phyloP scores from a whole-genome alignment of 2,797 vertebrate genomes.

The Danionella dracula region DNA sequence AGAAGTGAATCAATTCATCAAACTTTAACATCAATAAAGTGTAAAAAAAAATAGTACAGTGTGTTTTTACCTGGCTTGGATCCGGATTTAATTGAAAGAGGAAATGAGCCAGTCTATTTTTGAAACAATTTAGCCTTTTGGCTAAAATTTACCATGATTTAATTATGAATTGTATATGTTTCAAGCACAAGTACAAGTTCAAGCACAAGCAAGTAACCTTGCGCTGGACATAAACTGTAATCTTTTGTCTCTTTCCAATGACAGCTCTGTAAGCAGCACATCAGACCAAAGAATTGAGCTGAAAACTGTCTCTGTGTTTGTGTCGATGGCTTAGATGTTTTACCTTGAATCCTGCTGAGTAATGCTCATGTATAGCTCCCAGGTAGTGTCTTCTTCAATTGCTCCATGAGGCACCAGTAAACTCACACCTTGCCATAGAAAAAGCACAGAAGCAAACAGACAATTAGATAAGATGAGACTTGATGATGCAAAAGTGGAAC shows the following conservation, averaged over 20 bases:
- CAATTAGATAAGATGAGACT: constrained; percentile 9
- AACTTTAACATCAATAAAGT: no score
- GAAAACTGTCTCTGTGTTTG: neutral
- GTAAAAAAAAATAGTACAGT: no score
- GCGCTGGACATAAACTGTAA: no score
- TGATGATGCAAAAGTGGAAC: constrained; percentile 9
- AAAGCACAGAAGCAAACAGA: constrained; percentile 7
- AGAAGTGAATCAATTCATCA: no score
- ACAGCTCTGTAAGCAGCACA: neutral
- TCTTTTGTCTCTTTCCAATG: neutral
- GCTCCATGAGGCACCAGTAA: constrained; percentile 88
- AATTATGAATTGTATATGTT: no score
- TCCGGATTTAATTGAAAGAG: no score
- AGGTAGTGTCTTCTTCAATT: constrained; percentile 84
- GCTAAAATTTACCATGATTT: no score
- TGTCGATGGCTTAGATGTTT: constrained; percentile 40
- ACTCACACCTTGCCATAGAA: constrained; percentile 77
- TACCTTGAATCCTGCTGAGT: constrained; percentile 88
- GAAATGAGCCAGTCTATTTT: no score
- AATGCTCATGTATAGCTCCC: constrained; percentile 91
- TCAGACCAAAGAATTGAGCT: neutral
- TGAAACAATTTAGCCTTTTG: no score
- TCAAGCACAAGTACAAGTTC: no score
- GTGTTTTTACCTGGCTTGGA: no score
- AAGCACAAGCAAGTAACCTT: no score